Evolutionary conservation across 2,113 vertebrate species (phyloP), one percentile per base, ranked within the genome.

Genomic region (Cheirogaleus medius): DNA sequence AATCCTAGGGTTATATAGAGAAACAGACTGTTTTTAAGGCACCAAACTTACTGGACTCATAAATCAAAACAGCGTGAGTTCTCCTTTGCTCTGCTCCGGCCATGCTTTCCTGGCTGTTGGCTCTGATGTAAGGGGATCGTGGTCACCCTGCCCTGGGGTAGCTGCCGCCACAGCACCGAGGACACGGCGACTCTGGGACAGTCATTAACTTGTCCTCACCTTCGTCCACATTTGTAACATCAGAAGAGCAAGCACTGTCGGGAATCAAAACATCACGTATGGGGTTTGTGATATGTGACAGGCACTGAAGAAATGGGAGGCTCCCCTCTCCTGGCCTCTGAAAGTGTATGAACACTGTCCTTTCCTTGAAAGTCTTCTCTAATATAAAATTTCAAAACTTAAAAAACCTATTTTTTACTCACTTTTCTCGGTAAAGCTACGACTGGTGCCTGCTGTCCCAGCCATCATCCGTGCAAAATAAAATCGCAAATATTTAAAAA

Each of bases 341-440:
- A 63, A 87, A 68, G 34, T 64, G 69, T 58, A 73, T 6, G n/a
- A 64, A 49, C 39, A 39, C 15, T 68, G 27, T 23, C 8, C 7
- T 83, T n/a, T 66, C 68, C 68, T 87, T 34, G 21, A 76, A 95
- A 96, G 49, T 37, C 27, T 39, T 84, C 92, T 84, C 29, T 12
- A 54, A 77, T 14, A 74, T 5, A 90, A 91, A 83, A 34, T 47
- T 54, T 80, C 32, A 66, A 64, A 42, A 69, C 49, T 54, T 0
- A 5, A 42, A 81, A 89, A 27, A 15, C 6, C 39, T 68, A 14
- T 42, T 73, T 73, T 87, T 34, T 34, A n/a, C 13, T 58, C 6
- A 9, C n/a, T 69, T 76, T 54, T 25, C 56, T 6, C 8, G 9
- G 5, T 15, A 15, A 91, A 71, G 34, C 49, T 80, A 23, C 20